Conservation (phyloP, 2,888 invertebrate species). For the Macrophya annulata region DNA sequence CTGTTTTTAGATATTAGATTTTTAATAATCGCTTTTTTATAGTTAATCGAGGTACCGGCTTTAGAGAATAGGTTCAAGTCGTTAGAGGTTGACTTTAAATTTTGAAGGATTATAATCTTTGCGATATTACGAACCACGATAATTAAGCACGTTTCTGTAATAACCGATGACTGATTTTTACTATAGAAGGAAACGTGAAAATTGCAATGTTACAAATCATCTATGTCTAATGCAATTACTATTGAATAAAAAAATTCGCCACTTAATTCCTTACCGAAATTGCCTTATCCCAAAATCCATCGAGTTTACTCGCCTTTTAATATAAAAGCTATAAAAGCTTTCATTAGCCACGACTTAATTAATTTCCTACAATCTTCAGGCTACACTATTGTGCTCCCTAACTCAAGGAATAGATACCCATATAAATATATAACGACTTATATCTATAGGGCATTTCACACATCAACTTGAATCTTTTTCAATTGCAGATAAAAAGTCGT, state of each 20-base stretch:
- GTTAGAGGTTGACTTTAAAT: not conserved
- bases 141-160: not conserved
- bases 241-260: constrained; percentile 25
- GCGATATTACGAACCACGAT: not conserved
- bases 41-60: not conserved
- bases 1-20: not conserved
- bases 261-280: constrained; percentile 17
- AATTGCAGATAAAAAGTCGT: not conserved
- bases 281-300: constrained; percentile 19
- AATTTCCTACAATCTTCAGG: constrained; percentile 40
- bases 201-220: not conserved
- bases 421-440: not conserved
- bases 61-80: not conserved
- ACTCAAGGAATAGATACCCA: not conserved
- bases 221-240: constrained; percentile 34
- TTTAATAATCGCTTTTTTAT: not conserved
- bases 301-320: constrained; percentile 33
- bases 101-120: not conserved
- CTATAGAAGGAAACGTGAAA: not conserved
- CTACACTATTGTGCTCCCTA: constrained; percentile 19
- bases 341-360: constrained; percentile 53
- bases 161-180: not conserved
- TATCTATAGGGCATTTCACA: not conserved
- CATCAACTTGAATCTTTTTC: not conserved
- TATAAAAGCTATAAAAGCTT: constrained; percentile 49